Evolutionary conservation across 1,140 invertebrate species (phyloP), one percentile per base, ranked within the genome.

Genomic region (Aphidius ervi): DNA sequence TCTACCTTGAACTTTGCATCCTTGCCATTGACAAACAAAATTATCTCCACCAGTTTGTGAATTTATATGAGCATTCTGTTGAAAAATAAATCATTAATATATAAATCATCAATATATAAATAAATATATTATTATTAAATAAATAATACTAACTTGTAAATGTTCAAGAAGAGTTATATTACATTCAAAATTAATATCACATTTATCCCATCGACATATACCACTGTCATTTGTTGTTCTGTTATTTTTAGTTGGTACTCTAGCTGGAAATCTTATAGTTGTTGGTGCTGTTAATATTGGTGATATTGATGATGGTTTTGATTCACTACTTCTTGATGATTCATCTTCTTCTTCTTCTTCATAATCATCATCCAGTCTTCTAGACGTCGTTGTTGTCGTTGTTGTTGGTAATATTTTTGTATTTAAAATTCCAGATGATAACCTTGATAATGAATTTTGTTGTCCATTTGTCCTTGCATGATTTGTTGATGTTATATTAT

Each of bases 1-100:
- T 69, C 90, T 88, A 64, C 92, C 91, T 74, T 92, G 94, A n/a
- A 98, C 95, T 78, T 97, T 97, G 81, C 95, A 97, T 6, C 91
- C 91, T 65, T 87, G 84, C 94, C 94, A 98, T 20, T 94, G 84
- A 74, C 94, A 98, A 7, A 93, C 87, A 74, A 91, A 95, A 64
- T 89, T 91, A 72, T 92, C 88, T 54, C 83, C 83, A 1, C 87
- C 87, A 39, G 86, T 87, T 82, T 95, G 93, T 40, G 87, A 83
- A 74, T 92, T 90, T 65, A 95, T 93, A 79, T 96, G 94, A 63
- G 85, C 85, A 52, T 82, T 78, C 89, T 91, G 74, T 41, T 83
- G 83, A 64, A 64, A 61, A 61, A 57, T 58, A 58, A 49, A 58
- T 64, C 10, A 45, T 61, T 20, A 16, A 9, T 2, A 59, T n/a